Conservation (phyloP, 1,140 invertebrate genomes). For the Drosophila parvula region DNA sequence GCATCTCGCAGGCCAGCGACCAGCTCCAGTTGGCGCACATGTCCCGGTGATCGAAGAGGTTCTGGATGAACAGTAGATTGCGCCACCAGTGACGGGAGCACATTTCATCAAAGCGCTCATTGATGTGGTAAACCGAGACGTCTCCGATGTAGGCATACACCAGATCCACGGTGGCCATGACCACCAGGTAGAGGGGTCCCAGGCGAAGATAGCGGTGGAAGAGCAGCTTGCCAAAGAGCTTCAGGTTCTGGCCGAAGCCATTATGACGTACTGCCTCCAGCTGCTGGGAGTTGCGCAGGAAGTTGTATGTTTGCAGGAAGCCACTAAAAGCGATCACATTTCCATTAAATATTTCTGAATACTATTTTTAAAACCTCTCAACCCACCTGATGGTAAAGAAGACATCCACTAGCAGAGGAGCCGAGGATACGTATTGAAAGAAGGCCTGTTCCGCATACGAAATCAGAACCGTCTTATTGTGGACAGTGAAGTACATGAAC, state of each 20-base stretch:
- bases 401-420: slow-evolving; percentile 81
- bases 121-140: slow-evolving; percentile 85
- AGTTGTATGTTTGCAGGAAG: slow-evolving; percentile 81
- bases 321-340: slow-evolving; percentile 50
- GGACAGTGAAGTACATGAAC: slow-evolving; percentile 83
- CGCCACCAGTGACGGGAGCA: slow-evolving; percentile 88
- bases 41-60: slow-evolving; percentile 85
- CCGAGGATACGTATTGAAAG: slow-evolving; percentile 81
- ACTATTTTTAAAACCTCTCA: no score
- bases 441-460: slow-evolving; percentile 78
- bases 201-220: slow-evolving; percentile 83
- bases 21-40: slow-evolving; percentile 92
- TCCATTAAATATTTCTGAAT: neutral
- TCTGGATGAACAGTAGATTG: slow-evolving; percentile 88
- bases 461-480: slow-evolving; percentile 78
- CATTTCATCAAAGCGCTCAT: slow-evolving; percentile 84
- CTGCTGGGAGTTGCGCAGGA: slow-evolving; percentile 68
- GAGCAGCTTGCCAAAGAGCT: slow-evolving; percentile 73
- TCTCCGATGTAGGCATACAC: slow-evolving; percentile 85
- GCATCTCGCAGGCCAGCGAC: slow-evolving; percentile 93
- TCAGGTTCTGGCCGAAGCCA: slow-evolving; percentile 58
- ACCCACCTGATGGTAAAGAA: slow-evolving; percentile 83
- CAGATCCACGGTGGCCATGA: slow-evolving; percentile 85
- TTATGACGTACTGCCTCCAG: slow-evolving; percentile 70
- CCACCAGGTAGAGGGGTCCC: slow-evolving; percentile 86